A percentile compares a stretch with the other conserved stretches of the same genome.
Conservation (phyloP, 1,140 invertebrate genomes). For the Leptinotarsa undecemlineata region DNA sequence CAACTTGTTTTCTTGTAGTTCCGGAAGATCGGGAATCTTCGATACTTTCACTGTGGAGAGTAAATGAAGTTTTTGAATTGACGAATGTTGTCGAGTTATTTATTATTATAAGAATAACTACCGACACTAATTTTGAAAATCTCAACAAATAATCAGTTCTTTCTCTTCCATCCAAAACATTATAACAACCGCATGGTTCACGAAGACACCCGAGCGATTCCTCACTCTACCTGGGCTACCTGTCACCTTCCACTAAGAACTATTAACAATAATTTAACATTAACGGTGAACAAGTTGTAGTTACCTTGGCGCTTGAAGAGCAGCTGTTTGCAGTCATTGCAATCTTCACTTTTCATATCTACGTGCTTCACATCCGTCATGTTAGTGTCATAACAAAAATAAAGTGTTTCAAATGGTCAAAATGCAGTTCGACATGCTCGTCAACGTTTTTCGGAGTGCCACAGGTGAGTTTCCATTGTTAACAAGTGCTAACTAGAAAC, state of each 20-base stretch:
- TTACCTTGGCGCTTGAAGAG: slow-evolving; percentile 26
- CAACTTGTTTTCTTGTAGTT: neutral
- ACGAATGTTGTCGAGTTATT: no score
- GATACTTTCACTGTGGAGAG: no score
- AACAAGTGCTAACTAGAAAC: neutral
- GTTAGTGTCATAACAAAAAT: slow-evolving; percentile 21
- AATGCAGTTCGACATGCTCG: slow-evolving; percentile 52
- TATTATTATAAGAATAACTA: no score
- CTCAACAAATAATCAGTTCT: no score
- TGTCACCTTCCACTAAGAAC: neutral
- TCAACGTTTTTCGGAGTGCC: slow-evolving; percentile 51
- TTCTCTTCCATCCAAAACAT: no score
- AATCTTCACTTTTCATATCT: neutral
- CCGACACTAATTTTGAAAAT: no score
- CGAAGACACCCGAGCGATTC: neutral
- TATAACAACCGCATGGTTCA: neutral
- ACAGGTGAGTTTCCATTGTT: slow-evolving; percentile 41
- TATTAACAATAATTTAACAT: slow-evolving; percentile 8
- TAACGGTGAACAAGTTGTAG: slow-evolving; percentile 43
- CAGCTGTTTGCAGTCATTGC: slow-evolving; percentile 22
- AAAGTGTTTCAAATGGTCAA: slow-evolving; percentile 30
- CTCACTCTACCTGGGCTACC: neutral
- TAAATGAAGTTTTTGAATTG: no score
- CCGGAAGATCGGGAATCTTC: neutral
- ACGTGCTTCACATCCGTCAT: slow-evolving; percentile 28